These are phyloP conservation scores for Chlorospingus semifuscus DNA, from an alignment of 2,797 vertebrate genomes.

Conservation along the genomic window DNA sequence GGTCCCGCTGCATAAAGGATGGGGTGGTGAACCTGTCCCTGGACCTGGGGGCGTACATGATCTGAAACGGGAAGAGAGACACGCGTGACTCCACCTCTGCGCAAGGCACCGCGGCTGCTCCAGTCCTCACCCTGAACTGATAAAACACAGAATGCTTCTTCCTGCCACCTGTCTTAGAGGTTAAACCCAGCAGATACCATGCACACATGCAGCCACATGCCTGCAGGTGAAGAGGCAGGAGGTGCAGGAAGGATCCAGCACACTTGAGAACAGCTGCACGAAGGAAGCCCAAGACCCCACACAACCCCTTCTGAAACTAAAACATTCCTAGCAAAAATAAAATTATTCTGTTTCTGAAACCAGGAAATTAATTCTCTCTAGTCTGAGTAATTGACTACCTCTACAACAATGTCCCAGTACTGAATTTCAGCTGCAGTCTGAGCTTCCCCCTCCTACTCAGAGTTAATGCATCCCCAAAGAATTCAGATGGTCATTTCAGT, in stretches of 20 bases:
- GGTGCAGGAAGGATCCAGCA: background rate
- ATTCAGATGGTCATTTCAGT: background rate
- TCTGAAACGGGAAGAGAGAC: slow-evolving; percentile 70
- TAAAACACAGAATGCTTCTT: background rate
- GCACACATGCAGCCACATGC: accelerated
- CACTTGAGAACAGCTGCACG: background rate
- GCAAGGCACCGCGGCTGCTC: accelerated
- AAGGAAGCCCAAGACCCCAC: background rate
- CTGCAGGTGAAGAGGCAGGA: background rate
- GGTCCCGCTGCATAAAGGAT: slow-evolving; percentile 84
- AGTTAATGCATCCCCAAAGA: background rate
- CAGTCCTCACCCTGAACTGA: accelerated
- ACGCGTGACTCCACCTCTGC: background rate
- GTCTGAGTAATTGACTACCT: background rate
- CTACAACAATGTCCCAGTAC: background rate
- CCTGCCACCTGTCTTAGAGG: background rate
- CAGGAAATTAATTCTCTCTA: background rate
- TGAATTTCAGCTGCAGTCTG: background rate
- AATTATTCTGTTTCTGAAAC: background rate
- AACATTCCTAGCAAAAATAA: background rate
- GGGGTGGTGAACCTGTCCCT: slow-evolving; percentile 82
- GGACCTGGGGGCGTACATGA: slow-evolving; percentile 80
- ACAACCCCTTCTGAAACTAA: background rate
- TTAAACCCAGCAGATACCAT: background rate
- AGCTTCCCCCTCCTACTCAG: background rate